Base-by-base conservation (phyloP, 2,888 invertebrate species). In the Andrena trimmerana region DNA sequence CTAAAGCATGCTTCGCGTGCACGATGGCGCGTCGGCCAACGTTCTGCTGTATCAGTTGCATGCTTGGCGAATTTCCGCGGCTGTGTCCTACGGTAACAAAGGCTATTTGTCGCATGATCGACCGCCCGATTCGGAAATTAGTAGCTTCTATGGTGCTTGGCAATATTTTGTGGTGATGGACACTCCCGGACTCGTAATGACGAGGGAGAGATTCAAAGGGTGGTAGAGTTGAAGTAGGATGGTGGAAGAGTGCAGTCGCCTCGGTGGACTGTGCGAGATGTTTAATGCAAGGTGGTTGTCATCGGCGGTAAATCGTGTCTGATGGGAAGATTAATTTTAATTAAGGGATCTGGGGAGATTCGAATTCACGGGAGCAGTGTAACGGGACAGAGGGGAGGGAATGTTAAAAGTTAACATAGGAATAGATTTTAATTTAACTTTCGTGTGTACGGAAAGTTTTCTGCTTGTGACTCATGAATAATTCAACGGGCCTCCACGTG, bases 361-460 rank as follows among this genome's bases (percentile, higher is more conserved):
- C 52, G 24, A 27, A 70, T 42, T 57, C 33, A 63, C 36, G n/a
- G 31, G 33, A 36, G 27, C 13, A 8, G 27, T 27, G 24, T 24
- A n/a, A 50, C 7, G 33, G 2, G 8, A 27, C 13, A 1, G 33
- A n/a, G 7, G n/a, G 8, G 16, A 27, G 6, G 72, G 24, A 33
- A 70, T 50, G 69, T 83, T 78, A 77, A 66, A 77, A 83, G 81
- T 68, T 69, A 79, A 84, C 71, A 54, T 27, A 16, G 70, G 54
- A 72, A 82, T 84, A 71, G 84, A 86, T 66, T 84, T 86, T 84
- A 86, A 86, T 86, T 86, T 86, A 84, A 79, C 76, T 84, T 84
- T 36, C 20, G 27, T 71, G 70, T 63, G 27, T 78, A 77, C 78
- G 31, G 29, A 73, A 83, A 83, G 70, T 86, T 75, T 57, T 78